A percentile compares a stretch with the other conserved stretches of the same genome.
Evolutionary conservation across 2,797 vertebrate genomes (phyloP).

Genomic region (Tauraco hartlaubi): DNA sequence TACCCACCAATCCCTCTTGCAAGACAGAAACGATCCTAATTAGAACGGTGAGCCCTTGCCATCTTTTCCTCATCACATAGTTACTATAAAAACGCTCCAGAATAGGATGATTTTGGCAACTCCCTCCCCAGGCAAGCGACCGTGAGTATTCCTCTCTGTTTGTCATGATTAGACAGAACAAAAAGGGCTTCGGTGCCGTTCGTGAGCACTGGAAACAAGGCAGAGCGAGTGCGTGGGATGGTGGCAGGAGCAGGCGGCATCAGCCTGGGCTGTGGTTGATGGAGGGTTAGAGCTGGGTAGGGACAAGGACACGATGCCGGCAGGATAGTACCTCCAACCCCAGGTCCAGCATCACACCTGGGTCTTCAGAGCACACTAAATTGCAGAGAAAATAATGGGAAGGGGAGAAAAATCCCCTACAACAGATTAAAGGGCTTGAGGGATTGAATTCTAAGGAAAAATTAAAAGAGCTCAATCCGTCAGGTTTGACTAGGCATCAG

Average conservation of each 20-base stretch:
- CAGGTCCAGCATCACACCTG: not conserved
- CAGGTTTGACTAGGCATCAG: not conserved
- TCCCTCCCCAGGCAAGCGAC: not conserved
- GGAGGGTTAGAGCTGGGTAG: not conserved
- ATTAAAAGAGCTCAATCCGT: constrained; percentile 29
- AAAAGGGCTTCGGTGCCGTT: not conserved
- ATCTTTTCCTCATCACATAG: constrained; percentile 55
- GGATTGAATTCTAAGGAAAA: constrained; percentile 19
- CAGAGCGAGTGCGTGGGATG: not conserved
- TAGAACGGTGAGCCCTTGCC: constrained; percentile 59
- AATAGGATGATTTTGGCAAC: constrained; percentile 55
- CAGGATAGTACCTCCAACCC: not conserved
- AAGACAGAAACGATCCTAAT: constrained; percentile 76
- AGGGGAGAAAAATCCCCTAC: not conserved
- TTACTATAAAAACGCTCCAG: constrained; percentile 51
- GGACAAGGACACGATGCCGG: not conserved
- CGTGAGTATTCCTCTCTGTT: constrained; percentile 25
- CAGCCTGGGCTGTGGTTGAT: not conserved
- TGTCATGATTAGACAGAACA: constrained; percentile 13
- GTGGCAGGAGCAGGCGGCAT: not conserved
- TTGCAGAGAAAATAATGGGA: not conserved
- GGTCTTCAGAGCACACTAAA: not conserved
- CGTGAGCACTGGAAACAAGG: not conserved
- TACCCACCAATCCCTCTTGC: constrained; percentile 63
- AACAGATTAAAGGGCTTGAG: not conserved